Conservation (phyloP, 2,888 invertebrate species). For the Macropis europaea region DNA sequence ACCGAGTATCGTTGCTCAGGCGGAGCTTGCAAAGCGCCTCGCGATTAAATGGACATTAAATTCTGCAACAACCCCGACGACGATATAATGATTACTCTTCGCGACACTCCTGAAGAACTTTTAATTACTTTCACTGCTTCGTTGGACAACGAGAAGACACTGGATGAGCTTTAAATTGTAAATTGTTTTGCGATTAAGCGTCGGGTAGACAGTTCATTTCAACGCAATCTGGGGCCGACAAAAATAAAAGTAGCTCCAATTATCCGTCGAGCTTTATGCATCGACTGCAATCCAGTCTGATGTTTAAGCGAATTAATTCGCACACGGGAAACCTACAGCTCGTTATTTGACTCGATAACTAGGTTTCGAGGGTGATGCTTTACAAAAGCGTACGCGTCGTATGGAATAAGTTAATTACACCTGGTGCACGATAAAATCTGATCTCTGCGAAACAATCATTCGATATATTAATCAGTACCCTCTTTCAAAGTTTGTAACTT, state of each 20-base stretch:
- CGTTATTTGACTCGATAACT: background rate
- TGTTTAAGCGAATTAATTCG: constrained; percentile 27
- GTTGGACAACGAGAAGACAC: too few relatives aligned
- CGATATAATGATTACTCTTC: background rate
- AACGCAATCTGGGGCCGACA: too few relatives aligned
- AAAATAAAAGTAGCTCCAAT: too few relatives aligned
- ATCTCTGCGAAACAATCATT: too few relatives aligned
- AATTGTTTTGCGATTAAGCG: too few relatives aligned
- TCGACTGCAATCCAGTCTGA: background rate
- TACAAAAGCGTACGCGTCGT: too few relatives aligned
- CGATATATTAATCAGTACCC: too few relatives aligned
- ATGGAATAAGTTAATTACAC: too few relatives aligned
- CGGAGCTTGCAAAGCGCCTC: background rate
- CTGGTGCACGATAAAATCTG: too few relatives aligned
- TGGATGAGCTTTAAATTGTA: too few relatives aligned
- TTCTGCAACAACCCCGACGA: background rate
- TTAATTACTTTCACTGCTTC: constrained; percentile 10
- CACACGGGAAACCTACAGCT: background rate
- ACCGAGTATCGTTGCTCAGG: background rate
- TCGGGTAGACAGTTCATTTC: too few relatives aligned
- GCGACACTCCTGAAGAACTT: background rate
- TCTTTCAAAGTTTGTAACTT: too few relatives aligned
- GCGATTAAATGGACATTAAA: background rate
- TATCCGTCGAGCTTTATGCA: background rate
- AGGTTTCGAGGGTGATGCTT: background rate